A percentile compares a stretch with the other conserved stretches of the same genome.
phyloP scores from a whole-genome alignment of 2,888 invertebrate species.

The Agonum fuliginosum region DNA sequence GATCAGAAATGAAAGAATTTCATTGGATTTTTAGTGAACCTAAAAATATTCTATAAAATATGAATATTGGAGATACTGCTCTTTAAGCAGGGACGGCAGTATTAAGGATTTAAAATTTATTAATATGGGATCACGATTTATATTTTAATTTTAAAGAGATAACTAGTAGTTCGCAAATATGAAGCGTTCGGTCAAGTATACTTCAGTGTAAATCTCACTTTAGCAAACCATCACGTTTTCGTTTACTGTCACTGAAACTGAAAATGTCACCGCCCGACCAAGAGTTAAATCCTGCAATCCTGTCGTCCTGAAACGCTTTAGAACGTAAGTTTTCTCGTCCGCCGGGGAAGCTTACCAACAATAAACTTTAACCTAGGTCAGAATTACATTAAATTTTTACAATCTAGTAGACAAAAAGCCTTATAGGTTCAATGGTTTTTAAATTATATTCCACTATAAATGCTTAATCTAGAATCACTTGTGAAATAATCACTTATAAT shows the following conservation, averaged over 20 bases:
- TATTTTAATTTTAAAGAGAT: neutral
- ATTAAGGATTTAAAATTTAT: too few relatives aligned
- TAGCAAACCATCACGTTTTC: neutral
- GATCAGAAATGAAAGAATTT: too few relatives aligned
- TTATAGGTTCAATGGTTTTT: too few relatives aligned
- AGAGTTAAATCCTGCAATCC: neutral
- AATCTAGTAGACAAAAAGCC: neutral
- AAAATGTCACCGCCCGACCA: neutral
- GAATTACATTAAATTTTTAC: constrained; percentile 23
- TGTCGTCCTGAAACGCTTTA: constrained; percentile 14
- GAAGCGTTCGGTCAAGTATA: neutral
- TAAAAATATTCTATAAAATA: too few relatives aligned
- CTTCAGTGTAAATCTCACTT: neutral
- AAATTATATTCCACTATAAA: too few relatives aligned
- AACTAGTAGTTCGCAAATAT: neutral
- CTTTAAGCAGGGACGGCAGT: too few relatives aligned
- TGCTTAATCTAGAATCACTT: too few relatives aligned
- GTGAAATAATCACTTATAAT: too few relatives aligned
- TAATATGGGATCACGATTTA: too few relatives aligned
- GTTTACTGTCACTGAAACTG: neutral
- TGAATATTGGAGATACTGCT: too few relatives aligned
- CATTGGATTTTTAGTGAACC: too few relatives aligned
- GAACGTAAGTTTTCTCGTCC: neutral
- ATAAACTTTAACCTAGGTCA: constrained; percentile 25
- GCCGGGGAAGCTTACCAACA: neutral